Conservation (phyloP, 2,113 vertebrate species). For the Macquaria australasica region DNA sequence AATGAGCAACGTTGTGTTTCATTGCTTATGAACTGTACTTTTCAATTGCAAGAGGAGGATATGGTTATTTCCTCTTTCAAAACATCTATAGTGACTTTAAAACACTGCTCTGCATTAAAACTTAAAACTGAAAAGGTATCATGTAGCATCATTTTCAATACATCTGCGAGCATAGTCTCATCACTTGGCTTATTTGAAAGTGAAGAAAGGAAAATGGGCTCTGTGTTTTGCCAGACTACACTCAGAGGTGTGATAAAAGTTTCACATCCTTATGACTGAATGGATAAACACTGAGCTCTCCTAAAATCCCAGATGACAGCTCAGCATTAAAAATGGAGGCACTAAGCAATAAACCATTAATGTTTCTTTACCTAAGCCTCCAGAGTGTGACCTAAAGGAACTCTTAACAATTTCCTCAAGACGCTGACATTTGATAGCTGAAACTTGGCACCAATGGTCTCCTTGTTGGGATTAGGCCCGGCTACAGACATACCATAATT, state of each 20-base stretch:
- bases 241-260: conserved; percentile 43
- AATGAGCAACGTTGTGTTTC: not conserved
- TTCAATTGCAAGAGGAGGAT: not conserved
- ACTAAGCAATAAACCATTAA: conserved; percentile 32
- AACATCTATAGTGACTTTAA: not conserved
- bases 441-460: conserved; percentile 64
- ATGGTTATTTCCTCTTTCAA: not conserved
- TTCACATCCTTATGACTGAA: conserved; percentile 38
- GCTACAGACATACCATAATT: conserved; percentile 77
- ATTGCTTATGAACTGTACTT: not conserved
- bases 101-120: not conserved
- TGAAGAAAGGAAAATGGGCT: not conserved
- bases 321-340: conserved; percentile 57
- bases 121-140: not conserved
- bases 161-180: not conserved
- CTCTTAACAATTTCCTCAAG: conserved; percentile 30
- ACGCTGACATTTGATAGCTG: conserved; percentile 63
- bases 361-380: conserved; percentile 54
- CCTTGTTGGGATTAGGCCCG: conserved; percentile 68
- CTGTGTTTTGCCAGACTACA: conserved; percentile 10
- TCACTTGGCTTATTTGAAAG: not conserved
- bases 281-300: conserved; percentile 42
- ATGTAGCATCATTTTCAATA: not conserved
- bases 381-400: conserved; percentile 55
- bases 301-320: conserved; percentile 42